These are phyloP conservation scores for Lasioglossum villosulum DNA, from an alignment of 2,888 invertebrate genomes.

Conservation along the genomic window DNA sequence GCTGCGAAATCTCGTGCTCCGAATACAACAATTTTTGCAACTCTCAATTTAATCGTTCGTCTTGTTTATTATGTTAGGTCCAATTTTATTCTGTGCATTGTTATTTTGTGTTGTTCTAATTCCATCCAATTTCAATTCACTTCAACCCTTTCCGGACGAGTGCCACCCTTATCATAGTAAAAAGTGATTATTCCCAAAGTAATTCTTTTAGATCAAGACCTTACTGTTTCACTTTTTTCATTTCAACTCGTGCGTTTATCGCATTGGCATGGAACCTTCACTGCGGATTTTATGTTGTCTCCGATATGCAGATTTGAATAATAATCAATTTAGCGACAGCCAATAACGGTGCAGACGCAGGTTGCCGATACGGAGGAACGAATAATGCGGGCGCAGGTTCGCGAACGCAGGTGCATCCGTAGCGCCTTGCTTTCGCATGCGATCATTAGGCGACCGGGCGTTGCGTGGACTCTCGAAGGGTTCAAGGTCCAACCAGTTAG, in stretches of 20 bases:
- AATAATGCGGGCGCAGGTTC: constrained; percentile 37
- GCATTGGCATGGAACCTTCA: too few relatives aligned
- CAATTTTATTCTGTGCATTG: too few relatives aligned
- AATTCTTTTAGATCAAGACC: too few relatives aligned
- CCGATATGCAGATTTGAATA: background rate
- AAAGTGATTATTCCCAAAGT: background rate
- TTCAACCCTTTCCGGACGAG: too few relatives aligned
- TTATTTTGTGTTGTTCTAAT: too few relatives aligned
- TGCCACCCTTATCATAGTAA: too few relatives aligned
- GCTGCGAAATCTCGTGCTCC: background rate
- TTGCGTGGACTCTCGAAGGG: constrained; percentile 63
- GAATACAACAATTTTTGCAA: background rate
- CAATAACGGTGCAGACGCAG: background rate
- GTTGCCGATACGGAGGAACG: background rate
- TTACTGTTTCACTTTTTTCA: too few relatives aligned
- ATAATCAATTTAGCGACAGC: background rate
- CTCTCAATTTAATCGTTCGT: background rate
- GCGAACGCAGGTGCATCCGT: constrained; percentile 41
- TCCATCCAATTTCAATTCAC: too few relatives aligned
- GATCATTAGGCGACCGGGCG: constrained; percentile 48
- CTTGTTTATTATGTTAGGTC: too few relatives aligned
- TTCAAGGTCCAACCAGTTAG: constrained; percentile 71
- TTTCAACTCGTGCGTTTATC: too few relatives aligned
- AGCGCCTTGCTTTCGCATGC: constrained; percentile 46
- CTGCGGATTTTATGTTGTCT: background rate